Evolutionary conservation across 1,140 invertebrate species (phyloP).

Genomic region (Coenobita brevimanus): DNA sequence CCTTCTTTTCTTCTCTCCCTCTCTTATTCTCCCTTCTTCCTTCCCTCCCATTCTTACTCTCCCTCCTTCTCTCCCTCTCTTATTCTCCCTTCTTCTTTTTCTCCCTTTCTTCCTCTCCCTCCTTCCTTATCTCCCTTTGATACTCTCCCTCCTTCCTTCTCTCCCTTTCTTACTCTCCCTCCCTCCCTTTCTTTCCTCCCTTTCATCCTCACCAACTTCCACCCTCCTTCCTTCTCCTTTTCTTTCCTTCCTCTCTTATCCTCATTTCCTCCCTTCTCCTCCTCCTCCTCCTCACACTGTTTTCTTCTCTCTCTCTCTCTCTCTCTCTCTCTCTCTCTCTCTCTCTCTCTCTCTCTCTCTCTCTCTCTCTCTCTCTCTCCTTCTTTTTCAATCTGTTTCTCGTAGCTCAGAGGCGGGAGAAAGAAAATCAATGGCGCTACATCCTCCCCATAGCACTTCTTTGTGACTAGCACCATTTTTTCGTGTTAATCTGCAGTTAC

Average conservation of each 20-base stretch:
- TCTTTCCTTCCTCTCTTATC: background rate
- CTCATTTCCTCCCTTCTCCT: too few relatives aligned
- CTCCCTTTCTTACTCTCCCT: too few relatives aligned
- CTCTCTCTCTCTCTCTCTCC: background rate
- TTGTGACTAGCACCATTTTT: too few relatives aligned
- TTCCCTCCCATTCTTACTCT: background rate
- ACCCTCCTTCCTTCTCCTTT: background rate
- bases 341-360: background rate
- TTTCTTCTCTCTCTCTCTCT: background rate
- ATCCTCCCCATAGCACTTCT: too few relatives aligned
- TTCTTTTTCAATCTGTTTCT: constrained; percentile 2
- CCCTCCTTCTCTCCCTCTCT: constrained; percentile 1
- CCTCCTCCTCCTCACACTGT: too few relatives aligned
- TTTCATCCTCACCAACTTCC: background rate
- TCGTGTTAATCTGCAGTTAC: too few relatives aligned
- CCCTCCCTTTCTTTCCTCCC: constrained; percentile 1
- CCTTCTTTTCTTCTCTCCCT: background rate
- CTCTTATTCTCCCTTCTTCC: background rate
- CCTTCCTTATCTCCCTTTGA: background rate
- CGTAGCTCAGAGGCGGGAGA: background rate
- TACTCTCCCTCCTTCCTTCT: background rate
- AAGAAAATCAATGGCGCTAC: too few relatives aligned
- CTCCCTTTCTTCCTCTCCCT: constrained; percentile 1
- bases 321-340: too few relatives aligned
- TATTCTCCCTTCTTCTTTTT: background rate